A percentile compares a stretch with the other conserved stretches of the same genome.
Conservation (phyloP, 2,113 vertebrate genomes). For the Lucifuga dentata region DNA sequence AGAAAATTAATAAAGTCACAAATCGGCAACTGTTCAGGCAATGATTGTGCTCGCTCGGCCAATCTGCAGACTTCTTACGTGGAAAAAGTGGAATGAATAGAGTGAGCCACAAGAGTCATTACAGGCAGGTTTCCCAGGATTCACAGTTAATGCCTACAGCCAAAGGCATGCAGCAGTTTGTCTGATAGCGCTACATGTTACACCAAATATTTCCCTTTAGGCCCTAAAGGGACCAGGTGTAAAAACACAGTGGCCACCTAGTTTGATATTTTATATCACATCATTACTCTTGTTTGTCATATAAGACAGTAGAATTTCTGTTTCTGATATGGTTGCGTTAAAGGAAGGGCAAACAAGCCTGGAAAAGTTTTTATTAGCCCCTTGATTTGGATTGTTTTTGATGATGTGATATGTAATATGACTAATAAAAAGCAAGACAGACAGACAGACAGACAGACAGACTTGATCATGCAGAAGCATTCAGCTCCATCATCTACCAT, state of each 20-base stretch:
- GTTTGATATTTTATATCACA: constrained; percentile 32
- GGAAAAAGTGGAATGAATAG: constrained; percentile 14
- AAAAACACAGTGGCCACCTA: constrained; percentile 26
- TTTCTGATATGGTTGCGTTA: too few relatives aligned
- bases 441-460: constrained; percentile 3
- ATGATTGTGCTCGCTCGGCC: background rate
- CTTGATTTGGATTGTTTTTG: too few relatives aligned
- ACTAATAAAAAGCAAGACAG: background rate
- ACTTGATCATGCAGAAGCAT: background rate
- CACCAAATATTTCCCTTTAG: constrained; percentile 52
- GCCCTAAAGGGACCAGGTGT: constrained; percentile 35
- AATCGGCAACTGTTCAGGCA: constrained; percentile 9
- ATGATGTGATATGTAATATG: too few relatives aligned
- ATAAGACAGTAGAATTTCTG: background rate
- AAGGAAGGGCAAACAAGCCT: too few relatives aligned
- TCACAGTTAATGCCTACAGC: constrained; percentile 46
- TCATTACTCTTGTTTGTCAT: constrained; percentile 15
- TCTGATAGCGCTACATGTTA: constrained; percentile 37
- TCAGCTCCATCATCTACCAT: background rate
- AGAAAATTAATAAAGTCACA: constrained; percentile 18
- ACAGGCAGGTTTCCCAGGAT: constrained; percentile 28
- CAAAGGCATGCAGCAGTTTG: constrained; percentile 50
- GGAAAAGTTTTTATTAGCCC: too few relatives aligned
- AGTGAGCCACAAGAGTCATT: constrained; percentile 40
- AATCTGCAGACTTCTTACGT: background rate